Base-by-base conservation (phyloP, 2,888 invertebrate species). In the Laothoe populi region DNA sequence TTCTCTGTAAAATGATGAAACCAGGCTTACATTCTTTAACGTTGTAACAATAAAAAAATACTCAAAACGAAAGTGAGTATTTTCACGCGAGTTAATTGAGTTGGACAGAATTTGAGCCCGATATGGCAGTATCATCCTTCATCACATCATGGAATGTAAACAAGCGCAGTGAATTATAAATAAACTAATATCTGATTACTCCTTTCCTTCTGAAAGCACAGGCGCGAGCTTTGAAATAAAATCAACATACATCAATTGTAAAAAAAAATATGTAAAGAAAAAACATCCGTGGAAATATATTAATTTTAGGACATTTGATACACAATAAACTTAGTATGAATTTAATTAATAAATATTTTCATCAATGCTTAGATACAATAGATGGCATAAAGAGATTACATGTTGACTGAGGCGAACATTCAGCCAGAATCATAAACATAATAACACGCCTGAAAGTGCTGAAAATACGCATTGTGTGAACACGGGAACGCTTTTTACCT, bases 401-500 rank as follows among this genome's bases (percentile, higher is more conserved):
- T 53, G 53, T 21, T 19, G 53, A 35, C 35, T 31, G 19, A 10
- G 31, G 8, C 4, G 4, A 35, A 53, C 11, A 53, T 53, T 21
- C 11, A 35, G 16, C 11, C 35, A 19, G 49, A 49, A 42, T n/a
- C 24, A 35, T 42, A 16, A 31, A 40, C 19, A 24, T 23, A n/a
- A 24, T 24, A 26, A 31, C 35, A 13, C n/a, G 24, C 3, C 16
- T 11, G 59, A 59, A 58, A 42, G 31, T 16, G 19, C 16, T 16
- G 19, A 24, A 40, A 40, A 7, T 11, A 10, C 26, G 60, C 59
- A 68, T 71, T 72, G 62, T 68, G 64, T 67, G 65, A 70, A 83
- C 78, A 81, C 65, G 71, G 70, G 67, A 82, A 81, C 62, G 75
- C 80, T 81, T 67, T 81, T 76, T 69, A 66, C 66, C 64, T 71